Conservation (phyloP, 2,113 vertebrate genomes). For the Onychostruthus taczanowskii region DNA sequence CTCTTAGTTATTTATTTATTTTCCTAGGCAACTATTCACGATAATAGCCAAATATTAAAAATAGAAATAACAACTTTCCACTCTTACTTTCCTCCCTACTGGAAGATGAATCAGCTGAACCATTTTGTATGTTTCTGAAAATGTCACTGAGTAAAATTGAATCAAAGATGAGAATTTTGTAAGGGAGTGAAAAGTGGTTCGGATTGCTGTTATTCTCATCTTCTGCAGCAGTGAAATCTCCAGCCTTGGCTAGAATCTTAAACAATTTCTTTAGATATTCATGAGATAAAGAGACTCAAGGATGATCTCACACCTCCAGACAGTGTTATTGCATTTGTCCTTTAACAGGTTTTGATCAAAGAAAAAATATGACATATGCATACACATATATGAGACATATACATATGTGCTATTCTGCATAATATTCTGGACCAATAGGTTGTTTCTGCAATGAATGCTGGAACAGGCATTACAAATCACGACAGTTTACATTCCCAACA, state of each 20-base stretch:
- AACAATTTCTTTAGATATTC: neutral
- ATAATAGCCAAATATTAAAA: neutral
- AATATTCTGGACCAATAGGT: neutral
- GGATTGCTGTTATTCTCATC: neutral
- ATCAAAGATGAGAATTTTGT: neutral
- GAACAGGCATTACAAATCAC: neutral
- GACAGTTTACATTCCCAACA: neutral
- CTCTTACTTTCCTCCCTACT: neutral
- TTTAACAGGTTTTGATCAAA: neutral
- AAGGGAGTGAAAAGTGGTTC: neutral
- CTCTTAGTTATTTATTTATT: neutral
- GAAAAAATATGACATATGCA: neutral
- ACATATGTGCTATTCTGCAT: neutral
- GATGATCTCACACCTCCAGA: neutral
- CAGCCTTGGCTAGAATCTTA: neutral
- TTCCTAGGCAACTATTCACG: neutral
- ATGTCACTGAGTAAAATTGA: neutral
- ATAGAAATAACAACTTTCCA: neutral
- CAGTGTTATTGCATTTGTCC: neutral
- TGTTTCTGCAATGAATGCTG: neutral
- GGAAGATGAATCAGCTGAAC: neutral
- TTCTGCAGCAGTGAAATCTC: neutral
- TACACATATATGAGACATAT: neutral
- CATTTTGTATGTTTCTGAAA: neutral
- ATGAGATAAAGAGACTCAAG: neutral